These are phyloP conservation scores for Bathynomus jamesi DNA, from an alignment of 1,140 invertebrate genomes.

Conservation along the genomic window DNA sequence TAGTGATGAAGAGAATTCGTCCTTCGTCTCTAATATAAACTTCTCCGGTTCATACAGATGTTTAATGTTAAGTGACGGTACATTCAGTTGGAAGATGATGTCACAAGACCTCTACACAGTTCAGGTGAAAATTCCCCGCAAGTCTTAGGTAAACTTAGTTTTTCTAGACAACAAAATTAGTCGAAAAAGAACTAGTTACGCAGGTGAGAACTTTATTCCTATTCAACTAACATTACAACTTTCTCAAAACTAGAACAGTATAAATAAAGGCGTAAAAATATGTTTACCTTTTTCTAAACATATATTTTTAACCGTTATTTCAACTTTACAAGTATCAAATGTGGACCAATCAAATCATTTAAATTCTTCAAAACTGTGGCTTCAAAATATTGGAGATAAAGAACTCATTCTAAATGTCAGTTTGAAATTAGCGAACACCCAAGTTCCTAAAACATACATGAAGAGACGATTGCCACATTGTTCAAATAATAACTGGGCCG, in stretches of 20 bases:
- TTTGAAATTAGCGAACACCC: not conserved
- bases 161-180: not conserved
- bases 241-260: not conserved
- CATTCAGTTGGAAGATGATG: not conserved
- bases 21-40: not conserved
- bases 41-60: not conserved
- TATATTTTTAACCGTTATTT: not conserved
- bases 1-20: not conserved
- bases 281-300: not conserved
- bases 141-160: not conserved
- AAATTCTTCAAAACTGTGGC: not conserved
- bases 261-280: not conserved
- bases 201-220: not conserved
- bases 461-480: not conserved
- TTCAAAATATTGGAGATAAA: not conserved
- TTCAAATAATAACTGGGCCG: not conserved
- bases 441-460: not conserved
- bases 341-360: not conserved
- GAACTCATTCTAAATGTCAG: not conserved
- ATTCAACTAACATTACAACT: not conserved
- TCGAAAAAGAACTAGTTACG: not conserved
- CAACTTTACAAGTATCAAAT: not conserved
- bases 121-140: not conserved
- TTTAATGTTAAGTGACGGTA: not conserved
- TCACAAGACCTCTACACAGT: not conserved